Evolutionary conservation across 30 jellyfish, hydroid and myxozoan genomes (phyloP), one percentile per base, ranked within the genome.

Genomic region (Aurelia coerulea): DNA sequence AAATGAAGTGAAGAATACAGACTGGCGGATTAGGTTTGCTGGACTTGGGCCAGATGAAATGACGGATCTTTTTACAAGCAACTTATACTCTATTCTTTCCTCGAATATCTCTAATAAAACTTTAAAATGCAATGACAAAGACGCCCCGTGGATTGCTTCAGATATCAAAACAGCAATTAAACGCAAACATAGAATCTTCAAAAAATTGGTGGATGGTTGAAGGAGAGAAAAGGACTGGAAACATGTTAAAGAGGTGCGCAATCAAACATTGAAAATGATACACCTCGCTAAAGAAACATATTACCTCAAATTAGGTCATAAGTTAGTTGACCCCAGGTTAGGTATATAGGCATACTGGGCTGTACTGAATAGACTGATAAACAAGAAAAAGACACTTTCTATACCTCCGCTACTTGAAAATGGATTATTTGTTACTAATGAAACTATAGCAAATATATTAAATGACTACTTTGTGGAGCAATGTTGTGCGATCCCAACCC

Each of bases 261-360:
- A 58, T 34, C 80, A 77, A 33, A 77, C 78, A 54, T 63, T 80
- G 1, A 77, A 33, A 33, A 19, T n/a, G 76, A 33, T 65, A 65
- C 50, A 19, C 13, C 50, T n/a, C 17, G 78, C 88, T 1, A 78
- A 78, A 41, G 76, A 58, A 13, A 54, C 63, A 23, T 56, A 78
- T 49, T 56, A 49, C 50, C 42, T 13, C 59, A 78, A 56, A 5
- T 51, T 78, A 49, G 88, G 88, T 63, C 33, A 58, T 29, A 78
- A 39, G 23, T 62, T 78, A 63, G 46, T 31, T 41, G 88, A 78
- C 58, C 88, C 80, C 23, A 54, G 1, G 16, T 14, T 33, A 49
- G 80, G 88, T 78, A n/a, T 67, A 12, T 59, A 78, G 79, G 69
- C 74, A 54, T 78, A 78, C 62, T 78, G 88, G 88, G 42, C 80